Percentiles rank a stretch among this genome's conserved stretches.
These are phyloP conservation scores for Latheticus oryzae DNA, from an alignment of 2,888 invertebrate species.

Conservation along the genomic window DNA sequence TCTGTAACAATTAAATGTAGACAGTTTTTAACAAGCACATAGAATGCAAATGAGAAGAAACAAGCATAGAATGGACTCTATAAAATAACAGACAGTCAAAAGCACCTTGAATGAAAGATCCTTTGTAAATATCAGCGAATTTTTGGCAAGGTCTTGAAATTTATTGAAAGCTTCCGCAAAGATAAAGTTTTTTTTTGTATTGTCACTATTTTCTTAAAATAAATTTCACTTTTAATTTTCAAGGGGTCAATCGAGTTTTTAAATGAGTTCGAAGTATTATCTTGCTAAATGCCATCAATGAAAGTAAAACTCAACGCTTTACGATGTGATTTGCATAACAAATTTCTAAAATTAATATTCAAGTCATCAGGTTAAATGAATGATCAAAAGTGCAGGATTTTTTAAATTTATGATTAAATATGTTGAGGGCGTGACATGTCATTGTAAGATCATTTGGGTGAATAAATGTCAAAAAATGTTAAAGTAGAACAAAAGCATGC, in stretches of 20 bases:
- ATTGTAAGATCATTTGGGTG: no score
- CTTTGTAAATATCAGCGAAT: slow-evolving; percentile 20
- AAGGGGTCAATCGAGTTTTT: no score
- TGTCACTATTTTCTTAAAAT: no score
- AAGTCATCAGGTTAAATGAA: slow-evolving; percentile 20
- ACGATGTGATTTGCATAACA: slow-evolving; percentile 20
- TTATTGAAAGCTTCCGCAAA: slow-evolving; percentile 17
- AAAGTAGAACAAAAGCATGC: not conserved
- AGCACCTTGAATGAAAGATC: slow-evolving; percentile 17
- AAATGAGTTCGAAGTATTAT: not conserved
- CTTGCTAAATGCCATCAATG: slow-evolving; percentile 22
- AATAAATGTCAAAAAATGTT: no score
- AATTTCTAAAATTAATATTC: slow-evolving; percentile 26
- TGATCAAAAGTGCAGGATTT: no score
- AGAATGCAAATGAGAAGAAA: no score
- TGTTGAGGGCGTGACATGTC: slow-evolving; percentile 6
- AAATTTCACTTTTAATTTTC: no score
- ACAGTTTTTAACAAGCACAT: no score
- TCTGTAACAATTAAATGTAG: no score
- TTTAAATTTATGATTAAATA: slow-evolving; percentile 1
- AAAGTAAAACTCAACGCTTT: slow-evolving; percentile 19
- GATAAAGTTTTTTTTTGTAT: no score
- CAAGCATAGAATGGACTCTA: no score
- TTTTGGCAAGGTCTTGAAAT: slow-evolving; percentile 22
- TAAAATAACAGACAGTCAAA: no score